phyloP scores from a whole-genome alignment of 2,113 vertebrate genomes.

The Siphamia tubifer region DNA sequence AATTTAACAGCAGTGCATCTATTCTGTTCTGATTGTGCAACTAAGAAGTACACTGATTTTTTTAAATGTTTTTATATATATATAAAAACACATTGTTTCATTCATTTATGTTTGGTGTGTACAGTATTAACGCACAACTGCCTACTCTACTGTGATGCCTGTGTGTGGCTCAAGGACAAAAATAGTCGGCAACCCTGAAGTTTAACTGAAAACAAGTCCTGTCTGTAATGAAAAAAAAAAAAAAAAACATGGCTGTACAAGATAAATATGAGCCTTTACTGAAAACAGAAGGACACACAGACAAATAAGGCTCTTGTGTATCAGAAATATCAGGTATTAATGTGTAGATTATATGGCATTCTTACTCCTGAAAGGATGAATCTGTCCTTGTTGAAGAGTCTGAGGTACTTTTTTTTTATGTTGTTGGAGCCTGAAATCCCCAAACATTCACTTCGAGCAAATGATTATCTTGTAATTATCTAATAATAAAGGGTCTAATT shows the following conservation, averaged over 20 bases:
- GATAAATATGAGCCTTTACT: neutral
- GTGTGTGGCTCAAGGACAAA: slow-evolving; percentile 1
- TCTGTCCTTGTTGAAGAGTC: neutral
- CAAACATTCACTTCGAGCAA: too few relatives aligned
- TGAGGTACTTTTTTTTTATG: neutral
- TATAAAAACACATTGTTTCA: slow-evolving; percentile 8
- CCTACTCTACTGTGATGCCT: neutral
- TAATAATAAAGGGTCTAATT: neutral
- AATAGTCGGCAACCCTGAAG: neutral
- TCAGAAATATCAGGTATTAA: neutral
- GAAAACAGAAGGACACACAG: neutral
- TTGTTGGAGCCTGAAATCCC: too few relatives aligned
- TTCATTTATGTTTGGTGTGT: slow-evolving; percentile 23
- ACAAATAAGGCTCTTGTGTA: neutral
- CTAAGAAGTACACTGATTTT: slow-evolving; percentile 26
- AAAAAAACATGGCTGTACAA: neutral
- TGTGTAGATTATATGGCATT: neutral
- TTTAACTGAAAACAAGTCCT: slow-evolving; percentile 6
- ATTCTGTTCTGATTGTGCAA: slow-evolving; percentile 22
- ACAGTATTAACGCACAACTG: neutral
- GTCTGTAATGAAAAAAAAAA: neutral
- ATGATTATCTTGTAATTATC: neutral
- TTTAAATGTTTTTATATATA: too few relatives aligned
- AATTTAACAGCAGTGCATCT: slow-evolving; percentile 30
- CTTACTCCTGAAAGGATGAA: neutral